Evolutionary conservation across 64 coral and sea anemone species (phyloP).

Genomic region (Platygyra sinensis): DNA sequence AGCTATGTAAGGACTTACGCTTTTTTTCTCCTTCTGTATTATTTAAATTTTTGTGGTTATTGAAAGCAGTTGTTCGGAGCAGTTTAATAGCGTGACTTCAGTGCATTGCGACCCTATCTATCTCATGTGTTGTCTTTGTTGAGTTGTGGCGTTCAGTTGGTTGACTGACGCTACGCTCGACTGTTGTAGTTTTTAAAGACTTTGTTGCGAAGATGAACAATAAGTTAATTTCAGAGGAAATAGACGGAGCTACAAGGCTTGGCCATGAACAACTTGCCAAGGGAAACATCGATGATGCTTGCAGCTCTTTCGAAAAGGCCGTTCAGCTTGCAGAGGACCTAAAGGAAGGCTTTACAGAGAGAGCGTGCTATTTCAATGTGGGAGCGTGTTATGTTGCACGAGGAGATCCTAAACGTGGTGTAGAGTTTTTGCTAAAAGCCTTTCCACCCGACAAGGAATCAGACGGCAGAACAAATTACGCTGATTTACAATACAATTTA

Average conservation of each 20-base stretch:
- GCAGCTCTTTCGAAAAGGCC: slow-evolving; percentile 80
- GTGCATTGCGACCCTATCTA: not conserved
- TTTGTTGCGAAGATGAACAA: not conserved
- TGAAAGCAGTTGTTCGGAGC: not conserved
- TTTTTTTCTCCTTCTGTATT: not conserved
- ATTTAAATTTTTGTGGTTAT: not conserved
- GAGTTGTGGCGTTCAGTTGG: not conserved
- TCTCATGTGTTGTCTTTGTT: not conserved
- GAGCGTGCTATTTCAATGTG: slow-evolving; percentile 96
- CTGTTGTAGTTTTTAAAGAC: not conserved
- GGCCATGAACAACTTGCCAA: slow-evolving; percentile 78
- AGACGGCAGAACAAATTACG: slow-evolving; percentile 84
- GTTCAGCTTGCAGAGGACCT: slow-evolving; percentile 58
- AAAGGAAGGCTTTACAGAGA: slow-evolving; percentile 84
- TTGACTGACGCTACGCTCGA: not conserved
- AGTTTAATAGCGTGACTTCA: not conserved
- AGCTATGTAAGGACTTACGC: not conserved
- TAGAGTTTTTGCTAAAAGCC: slow-evolving; percentile 86
- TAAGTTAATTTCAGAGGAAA: slow-evolving; percentile 40
- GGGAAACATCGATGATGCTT: slow-evolving; percentile 78
- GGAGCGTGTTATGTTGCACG: slow-evolving; percentile 92
- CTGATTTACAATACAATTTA: slow-evolving; percentile 93
- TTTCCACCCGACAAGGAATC: slow-evolving; percentile 83
- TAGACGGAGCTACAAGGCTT: slow-evolving; percentile 76
- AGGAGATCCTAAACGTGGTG: slow-evolving; percentile 83